Evolutionary conservation across 2,888 invertebrate species (phyloP), one percentile per base, ranked within the genome.

Genomic region (Xestia c-nigrum): DNA sequence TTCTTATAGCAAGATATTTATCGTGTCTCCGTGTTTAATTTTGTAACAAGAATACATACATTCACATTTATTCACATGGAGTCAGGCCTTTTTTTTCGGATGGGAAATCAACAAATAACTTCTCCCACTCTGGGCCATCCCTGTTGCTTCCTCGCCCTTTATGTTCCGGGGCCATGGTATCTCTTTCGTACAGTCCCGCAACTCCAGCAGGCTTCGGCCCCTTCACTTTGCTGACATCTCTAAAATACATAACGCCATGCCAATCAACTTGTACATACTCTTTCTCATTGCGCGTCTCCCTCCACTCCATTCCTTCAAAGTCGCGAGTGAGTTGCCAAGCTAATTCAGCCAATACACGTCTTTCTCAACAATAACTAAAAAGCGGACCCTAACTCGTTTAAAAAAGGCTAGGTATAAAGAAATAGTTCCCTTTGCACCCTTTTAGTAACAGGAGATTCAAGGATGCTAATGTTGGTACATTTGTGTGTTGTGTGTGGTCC

Each of bases 401-500:
- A 59, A 52, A 57, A 52, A 46, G 50, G 16, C 50, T 72, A 73
- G 55, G 74, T 38, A 59, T 19, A 59, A 59, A 59, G 59, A 61
- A 78, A 64, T 52, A 10, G 43, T 65, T 66, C 43, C 31, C 68
- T 65, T 40, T 24, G 10, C 40, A 40, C 24, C 38, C 38, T 12
- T 69, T 66, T 38, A 71, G 68, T 47, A 72, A 77, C 71, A 69
- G 9, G 65, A 81, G 81, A 63, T 64, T 74, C 57, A 74, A 74
- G 69, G 71, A 81, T 63, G 55, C 64, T 76, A 71, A 74, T 74
- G 59, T 57, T 14, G 57, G 63, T 68, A 55, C 59, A 55, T 84
- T 66, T 59, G 50, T 64, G 24, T 57, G 31, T 68, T 52, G 50
- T 19, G 43, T 78, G 66, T n/a, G 52, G 46, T 74, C 69, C 82